Evolutionary conservation across 2,888 invertebrate genomes (phyloP).

Genomic region (Rhagonycha lutea): DNA sequence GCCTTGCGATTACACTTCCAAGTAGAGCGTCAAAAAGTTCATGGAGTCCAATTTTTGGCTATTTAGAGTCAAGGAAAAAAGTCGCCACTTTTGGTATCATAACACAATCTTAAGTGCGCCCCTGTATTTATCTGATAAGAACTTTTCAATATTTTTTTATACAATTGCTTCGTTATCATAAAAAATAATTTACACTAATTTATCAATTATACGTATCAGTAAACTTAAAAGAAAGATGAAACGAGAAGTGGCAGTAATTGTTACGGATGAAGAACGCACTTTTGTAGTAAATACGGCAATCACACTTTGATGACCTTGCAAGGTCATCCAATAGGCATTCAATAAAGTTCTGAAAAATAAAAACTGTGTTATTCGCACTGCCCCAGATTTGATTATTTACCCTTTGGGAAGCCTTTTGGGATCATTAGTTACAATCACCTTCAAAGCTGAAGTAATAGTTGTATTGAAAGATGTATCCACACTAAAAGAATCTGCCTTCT

Average conservation of each 20-base stretch:
- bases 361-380: constrained; percentile 14
- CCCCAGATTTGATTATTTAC: constrained; percentile 16
- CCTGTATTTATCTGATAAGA: no score
- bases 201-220: neutral
- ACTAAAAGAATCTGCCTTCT: constrained; percentile 32
- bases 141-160: no score
- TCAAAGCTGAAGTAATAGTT: neutral
- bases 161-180: no score
- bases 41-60: no score
- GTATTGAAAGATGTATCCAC: constrained; percentile 42
- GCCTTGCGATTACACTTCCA: no score
- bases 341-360: constrained; percentile 52
- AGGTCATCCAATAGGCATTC: constrained; percentile 46
- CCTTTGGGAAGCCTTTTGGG: neutral
- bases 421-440: constrained; percentile 18
- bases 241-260: neutral
- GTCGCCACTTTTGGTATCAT: no score
- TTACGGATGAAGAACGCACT: neutral
- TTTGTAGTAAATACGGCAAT: neutral
- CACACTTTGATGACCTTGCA: constrained; percentile 52
- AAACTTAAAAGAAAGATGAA: neutral
- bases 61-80: no score
- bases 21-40: no score
- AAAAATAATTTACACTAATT: neutral
- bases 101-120: no score